Evolutionary conservation across 1,140 invertebrate genomes (phyloP).

Genomic region (Leptinotarsa defecta): DNA sequence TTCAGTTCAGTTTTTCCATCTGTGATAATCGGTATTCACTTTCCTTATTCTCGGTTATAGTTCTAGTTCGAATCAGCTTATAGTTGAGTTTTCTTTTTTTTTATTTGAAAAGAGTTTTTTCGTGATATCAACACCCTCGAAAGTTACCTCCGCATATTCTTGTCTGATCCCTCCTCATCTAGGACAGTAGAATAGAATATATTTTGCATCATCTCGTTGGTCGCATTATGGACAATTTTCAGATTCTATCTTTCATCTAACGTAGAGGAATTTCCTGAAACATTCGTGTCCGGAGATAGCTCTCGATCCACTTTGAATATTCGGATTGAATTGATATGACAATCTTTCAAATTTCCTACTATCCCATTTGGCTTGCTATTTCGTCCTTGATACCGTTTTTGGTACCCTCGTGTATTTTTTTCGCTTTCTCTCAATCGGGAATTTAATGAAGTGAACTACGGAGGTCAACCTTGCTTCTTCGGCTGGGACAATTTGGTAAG

Average conservation of each 20-base stretch:
- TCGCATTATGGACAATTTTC: neutral
- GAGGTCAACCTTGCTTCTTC: neutral
- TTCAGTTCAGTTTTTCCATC: too few species aligned
- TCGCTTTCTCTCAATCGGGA: neutral
- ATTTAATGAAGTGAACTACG: neutral
- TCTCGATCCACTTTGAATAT: neutral
- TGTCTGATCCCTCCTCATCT: neutral
- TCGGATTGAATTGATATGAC: neutral
- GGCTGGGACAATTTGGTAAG: neutral
- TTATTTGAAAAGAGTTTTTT: too few species aligned
- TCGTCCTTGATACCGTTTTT: neutral
- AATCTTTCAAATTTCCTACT: neutral
- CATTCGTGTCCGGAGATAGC: neutral
- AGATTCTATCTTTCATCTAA: neutral
- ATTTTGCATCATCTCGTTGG: neutral
- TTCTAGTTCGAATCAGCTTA: too few species aligned
- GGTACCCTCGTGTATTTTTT: neutral
- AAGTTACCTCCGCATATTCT: neutral
- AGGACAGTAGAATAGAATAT: neutral
- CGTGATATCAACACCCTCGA: too few species aligned
- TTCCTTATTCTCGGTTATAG: too few species aligned
- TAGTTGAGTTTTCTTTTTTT: too few species aligned
- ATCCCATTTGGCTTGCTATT: neutral
- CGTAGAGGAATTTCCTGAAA: neutral
- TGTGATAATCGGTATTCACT: too few species aligned